phyloP scores from a whole-genome alignment of 1,140 invertebrate genomes.

The Aphis craccivora region DNA sequence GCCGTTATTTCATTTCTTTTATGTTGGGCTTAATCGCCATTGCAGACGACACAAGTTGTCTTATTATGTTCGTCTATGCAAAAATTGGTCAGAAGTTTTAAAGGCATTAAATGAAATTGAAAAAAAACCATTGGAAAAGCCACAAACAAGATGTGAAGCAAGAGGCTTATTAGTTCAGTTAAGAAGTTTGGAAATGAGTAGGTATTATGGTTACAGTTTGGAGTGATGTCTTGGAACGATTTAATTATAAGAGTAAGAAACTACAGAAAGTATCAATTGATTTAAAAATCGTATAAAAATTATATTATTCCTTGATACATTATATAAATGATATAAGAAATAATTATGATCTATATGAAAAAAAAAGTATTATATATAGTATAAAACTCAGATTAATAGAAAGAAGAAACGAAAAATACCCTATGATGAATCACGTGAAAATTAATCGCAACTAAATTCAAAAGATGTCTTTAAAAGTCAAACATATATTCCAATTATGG shows the following conservation, averaged over 20 bases:
- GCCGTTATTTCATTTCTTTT: too few species aligned
- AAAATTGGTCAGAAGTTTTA: constrained; percentile 47
- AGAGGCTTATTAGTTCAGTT: constrained; percentile 44
- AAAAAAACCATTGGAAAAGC: constrained; percentile 33
- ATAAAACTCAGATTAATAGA: constrained; percentile 16
- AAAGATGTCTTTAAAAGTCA: constrained; percentile 30
- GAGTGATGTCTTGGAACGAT: constrained; percentile 56
- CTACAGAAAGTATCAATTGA: constrained; percentile 26
- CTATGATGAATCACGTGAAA: constrained; percentile 23
- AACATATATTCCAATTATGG: constrained; percentile 27
- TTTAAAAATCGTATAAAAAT: constrained; percentile 7
- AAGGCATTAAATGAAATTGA: constrained; percentile 32
- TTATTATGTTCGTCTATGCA: constrained; percentile 41
- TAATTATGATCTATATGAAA: constrained; percentile 42
- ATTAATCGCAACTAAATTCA: constrained; percentile 2
- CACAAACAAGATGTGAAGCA: constrained; percentile 46
- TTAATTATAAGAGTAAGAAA: constrained; percentile 54
- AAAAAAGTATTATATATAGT: constrained; percentile 30
- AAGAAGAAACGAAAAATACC: constrained; percentile 36
- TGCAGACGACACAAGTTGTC: too few species aligned
- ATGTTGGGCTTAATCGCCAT: too few species aligned
- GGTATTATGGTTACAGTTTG: constrained; percentile 58
- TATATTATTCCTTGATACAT: constrained; percentile 34
- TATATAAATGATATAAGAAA: constrained; percentile 32
- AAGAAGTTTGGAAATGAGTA: constrained; percentile 54